Evolutionary conservation across 2,797 vertebrate genomes (phyloP).

Genomic region (Amblyraja radiata): DNA sequence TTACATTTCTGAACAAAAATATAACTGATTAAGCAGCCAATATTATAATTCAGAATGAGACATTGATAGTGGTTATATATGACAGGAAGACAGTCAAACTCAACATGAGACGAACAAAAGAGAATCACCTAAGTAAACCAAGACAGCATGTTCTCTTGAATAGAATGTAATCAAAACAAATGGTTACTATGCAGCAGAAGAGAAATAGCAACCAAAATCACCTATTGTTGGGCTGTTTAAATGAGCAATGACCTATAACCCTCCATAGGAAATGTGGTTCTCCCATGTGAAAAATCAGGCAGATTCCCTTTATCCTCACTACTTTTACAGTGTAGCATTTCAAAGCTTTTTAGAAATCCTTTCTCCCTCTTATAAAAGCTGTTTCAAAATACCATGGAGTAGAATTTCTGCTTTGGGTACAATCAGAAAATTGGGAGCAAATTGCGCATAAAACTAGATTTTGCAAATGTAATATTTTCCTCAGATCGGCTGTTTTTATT

Average conservation of each 20-base stretch:
- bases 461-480: neutral
- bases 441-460: neutral
- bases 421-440: neutral
- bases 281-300: neutral
- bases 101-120: neutral
- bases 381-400: neutral
- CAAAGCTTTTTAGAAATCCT: neutral
- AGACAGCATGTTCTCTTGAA: neutral
- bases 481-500: neutral
- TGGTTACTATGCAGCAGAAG: slow-evolving; percentile 21
- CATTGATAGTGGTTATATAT: neutral
- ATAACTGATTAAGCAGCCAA: no score
- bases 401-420: neutral
- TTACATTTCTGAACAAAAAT: neutral
- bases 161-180: slow-evolving; percentile 24
- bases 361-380: neutral
- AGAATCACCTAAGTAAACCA: neutral
- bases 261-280: neutral
- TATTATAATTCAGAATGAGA: neutral
- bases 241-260: slow-evolving; percentile 10
- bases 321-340: neutral
- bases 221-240: slow-evolving; percentile 27
- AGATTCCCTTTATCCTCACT: neutral
- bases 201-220: slow-evolving; percentile 8
- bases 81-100: neutral